Base-by-base conservation (phyloP, 2,888 invertebrate species). In the Phengaris alcon region DNA sequence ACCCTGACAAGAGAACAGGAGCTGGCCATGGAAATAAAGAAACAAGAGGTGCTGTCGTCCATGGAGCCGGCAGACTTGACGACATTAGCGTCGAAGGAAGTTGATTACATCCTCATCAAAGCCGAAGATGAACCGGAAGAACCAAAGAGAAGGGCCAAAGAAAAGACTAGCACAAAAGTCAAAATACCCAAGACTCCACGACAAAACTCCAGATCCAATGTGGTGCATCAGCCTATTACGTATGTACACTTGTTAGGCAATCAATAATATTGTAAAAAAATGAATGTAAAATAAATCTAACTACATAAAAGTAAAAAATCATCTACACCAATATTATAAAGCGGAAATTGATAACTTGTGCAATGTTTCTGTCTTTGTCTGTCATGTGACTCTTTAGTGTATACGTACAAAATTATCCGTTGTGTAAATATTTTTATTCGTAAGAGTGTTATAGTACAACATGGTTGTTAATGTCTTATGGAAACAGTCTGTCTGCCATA, bases 81-180 rank as follows among this genome's bases (percentile, higher is more conserved):
- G 77, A 84, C 82, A 0, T 75, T 90, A 0, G 87, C 87, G 0
- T 87, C 87, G 0, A 84, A 88, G 0, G 89, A 92, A n/a, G 89
- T 91, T 3, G 90, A 89, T 77, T 93, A 93, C 75, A 90, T 93
- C 54, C 90, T 93, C n/a, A 87, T 93, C 2, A 90, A 90, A 77
- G 78, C 84, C 0, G 84, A 84, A 0, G 83, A 85, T 0, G 68
- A 76, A 0, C 77, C 80, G 0, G 77, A 77, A 22, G 77, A 77
- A 44, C 76, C 76, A 6, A 81, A 82, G 72, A 80, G 79, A 3
- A 80, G 75, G 0, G 35, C 72, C 0, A 82, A 77, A 74, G 81
- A 79, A 59, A 81, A 81, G 0, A 80, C 78, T 44, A 10, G 74
- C 0, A 79, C 76, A 12, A 79, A 78, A 52, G 54, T n/a, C 54